These are phyloP conservation scores for Anguilla rostrata DNA, from an alignment of 2,113 vertebrate species.

Conservation along the genomic window DNA sequence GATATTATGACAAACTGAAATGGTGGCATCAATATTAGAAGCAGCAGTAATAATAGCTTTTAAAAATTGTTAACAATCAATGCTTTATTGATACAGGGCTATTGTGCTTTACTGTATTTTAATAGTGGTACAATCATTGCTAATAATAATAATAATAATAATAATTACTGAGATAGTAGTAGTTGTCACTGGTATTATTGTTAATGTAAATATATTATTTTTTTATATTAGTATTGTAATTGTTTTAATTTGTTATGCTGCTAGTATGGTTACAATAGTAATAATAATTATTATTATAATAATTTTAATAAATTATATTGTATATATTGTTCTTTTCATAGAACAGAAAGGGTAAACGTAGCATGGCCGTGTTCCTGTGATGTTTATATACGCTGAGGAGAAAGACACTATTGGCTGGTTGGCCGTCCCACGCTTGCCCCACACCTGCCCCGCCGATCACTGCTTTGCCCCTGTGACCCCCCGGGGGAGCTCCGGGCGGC, in stretches of 20 bases:
- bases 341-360: not conserved
- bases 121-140: not conserved
- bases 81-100: not conserved
- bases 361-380: not conserved
- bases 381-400: not conserved
- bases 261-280: not conserved
- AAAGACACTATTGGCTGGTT: not conserved
- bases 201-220: not conserved
- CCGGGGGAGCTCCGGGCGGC: not conserved
- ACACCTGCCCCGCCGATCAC: constrained; percentile 41
- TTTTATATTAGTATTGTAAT: not conserved
- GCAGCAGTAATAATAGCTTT: no score
- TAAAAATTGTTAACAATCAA: no score
- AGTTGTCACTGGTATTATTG: not conserved
- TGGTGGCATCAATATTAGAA: not conserved
- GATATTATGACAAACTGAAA: not conserved
- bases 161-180: not conserved
- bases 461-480: constrained; percentile 41
- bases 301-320: no score
- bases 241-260: not conserved
- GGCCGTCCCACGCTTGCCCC: constrained; percentile 31
- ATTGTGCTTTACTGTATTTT: not conserved
- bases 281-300: not conserved
- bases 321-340: no score
- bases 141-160: not conserved